Conservation (phyloP, 1,140 invertebrate species). For the Zelostemma sp. region DNA sequence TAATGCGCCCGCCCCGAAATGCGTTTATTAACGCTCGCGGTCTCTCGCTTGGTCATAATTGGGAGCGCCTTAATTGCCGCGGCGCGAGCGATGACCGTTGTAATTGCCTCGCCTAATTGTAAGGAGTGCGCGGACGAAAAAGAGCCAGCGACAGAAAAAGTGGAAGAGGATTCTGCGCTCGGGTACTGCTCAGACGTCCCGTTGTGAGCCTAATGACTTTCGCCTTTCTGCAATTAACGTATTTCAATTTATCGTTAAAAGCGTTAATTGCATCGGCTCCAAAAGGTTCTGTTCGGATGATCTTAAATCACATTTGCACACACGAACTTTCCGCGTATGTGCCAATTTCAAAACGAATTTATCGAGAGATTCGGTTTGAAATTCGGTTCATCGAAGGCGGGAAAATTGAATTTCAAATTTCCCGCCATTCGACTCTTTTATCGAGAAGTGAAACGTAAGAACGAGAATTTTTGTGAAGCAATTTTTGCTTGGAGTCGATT, state of each 20-base stretch:
- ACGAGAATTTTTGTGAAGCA: too few species aligned
- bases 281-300: constrained; percentile 24
- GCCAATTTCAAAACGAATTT: too few species aligned
- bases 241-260: constrained; percentile 54
- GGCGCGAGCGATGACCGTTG: constrained; percentile 64
- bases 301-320: constrained; percentile 27
- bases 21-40: constrained; percentile 46
- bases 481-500: too few species aligned
- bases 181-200: constrained; percentile 45
- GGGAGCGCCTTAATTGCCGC: constrained; percentile 65
- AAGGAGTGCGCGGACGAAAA: constrained; percentile 34
- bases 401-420: too few species aligned
- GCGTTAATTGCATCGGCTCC: constrained; percentile 48
- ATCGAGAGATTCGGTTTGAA: too few species aligned
- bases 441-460: too few species aligned
- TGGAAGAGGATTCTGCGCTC: constrained; percentile 40
- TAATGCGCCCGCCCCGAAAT: constrained; percentile 32
- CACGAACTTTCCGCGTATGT: too few species aligned
- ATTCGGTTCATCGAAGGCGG: too few species aligned
- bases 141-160: constrained; percentile 33
- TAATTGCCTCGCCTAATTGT: constrained; percentile 60
- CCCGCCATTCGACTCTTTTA: too few species aligned
- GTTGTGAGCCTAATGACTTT: constrained; percentile 48
- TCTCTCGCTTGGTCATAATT: constrained; percentile 58
- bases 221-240: constrained; percentile 53